Percentiles rank a stretch among this genome's conserved stretches.
Conservation (phyloP, 2,797 vertebrate species). For the Acipenser ruthenus region DNA sequence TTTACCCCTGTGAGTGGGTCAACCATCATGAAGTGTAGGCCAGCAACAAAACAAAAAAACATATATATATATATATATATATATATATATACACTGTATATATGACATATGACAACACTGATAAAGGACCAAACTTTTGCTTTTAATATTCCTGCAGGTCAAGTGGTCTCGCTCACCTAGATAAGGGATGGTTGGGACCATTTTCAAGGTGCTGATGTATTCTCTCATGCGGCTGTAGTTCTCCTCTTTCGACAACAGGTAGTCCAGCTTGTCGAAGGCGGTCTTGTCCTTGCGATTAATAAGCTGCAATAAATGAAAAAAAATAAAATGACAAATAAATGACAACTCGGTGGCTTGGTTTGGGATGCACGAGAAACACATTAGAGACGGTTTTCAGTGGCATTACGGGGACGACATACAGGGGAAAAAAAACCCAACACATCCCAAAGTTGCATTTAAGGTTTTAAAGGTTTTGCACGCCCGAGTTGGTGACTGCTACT, state of each 20-base stretch:
- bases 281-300: slow-evolving; percentile 89
- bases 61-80: no score
- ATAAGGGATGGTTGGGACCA: slow-evolving; percentile 88
- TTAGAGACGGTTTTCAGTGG: background rate
- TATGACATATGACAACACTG: no score
- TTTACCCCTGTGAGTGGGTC: background rate
- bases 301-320: slow-evolving; percentile 51
- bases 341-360: background rate
- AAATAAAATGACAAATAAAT: background rate
- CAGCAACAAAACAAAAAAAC: background rate
- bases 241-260: slow-evolving; percentile 86
- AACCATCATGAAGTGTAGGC: background rate
- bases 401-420: background rate
- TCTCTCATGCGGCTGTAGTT: slow-evolving; percentile 89
- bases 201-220: slow-evolving; percentile 83
- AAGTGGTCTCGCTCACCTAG: slow-evolving; percentile 58
- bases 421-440: background rate
- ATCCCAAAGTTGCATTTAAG: no score
- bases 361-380: background rate
- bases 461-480: no score
- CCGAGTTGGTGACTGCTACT: no score
- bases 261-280: slow-evolving; percentile 88
- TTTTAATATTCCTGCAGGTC: background rate
- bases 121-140: background rate
- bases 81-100: no score